These are phyloP conservation scores for Paedocypris micromegethes DNA, from an alignment of 2,797 vertebrate genomes.

Conservation along the genomic window DNA sequence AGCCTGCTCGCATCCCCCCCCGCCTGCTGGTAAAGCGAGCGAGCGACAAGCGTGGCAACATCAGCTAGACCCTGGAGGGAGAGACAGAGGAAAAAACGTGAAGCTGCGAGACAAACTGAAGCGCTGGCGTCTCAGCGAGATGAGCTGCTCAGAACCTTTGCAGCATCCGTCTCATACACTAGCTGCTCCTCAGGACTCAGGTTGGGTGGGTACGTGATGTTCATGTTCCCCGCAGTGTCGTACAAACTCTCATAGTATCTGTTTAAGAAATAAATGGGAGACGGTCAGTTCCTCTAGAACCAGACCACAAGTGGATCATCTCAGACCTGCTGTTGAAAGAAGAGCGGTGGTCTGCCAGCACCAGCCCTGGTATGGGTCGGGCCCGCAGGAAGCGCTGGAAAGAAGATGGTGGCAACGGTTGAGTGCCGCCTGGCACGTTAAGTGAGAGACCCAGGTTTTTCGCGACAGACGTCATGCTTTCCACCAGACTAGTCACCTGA, in stretches of 20 bases:
- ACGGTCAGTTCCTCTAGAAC: background rate
- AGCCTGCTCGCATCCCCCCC: constrained; percentile 62
- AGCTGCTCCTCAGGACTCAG: constrained; percentile 76
- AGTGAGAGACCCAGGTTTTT: constrained; percentile 47
- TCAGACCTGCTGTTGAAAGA: constrained; percentile 75
- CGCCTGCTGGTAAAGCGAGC: constrained; percentile 77
- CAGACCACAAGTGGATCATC: background rate
- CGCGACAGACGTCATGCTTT: constrained; percentile 47
- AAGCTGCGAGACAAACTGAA: background rate
- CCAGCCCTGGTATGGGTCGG: constrained; percentile 76
- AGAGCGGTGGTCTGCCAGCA: constrained; percentile 75
- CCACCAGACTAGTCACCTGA: constrained; percentile 70
- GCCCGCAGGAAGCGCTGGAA: constrained; percentile 88
- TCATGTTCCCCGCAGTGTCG: constrained; percentile 76
- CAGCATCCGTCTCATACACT: constrained; percentile 71
- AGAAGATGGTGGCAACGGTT: constrained; percentile 86
- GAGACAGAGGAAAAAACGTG: background rate
- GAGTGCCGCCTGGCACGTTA: constrained; percentile 53
- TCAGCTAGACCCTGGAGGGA: constrained; percentile 72
- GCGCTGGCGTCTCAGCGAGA: no score
- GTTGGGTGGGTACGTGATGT: constrained; percentile 68
- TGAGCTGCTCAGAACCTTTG: constrained; percentile 64
- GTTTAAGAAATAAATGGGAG: constrained; percentile 6
- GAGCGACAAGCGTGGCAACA: constrained; percentile 80
- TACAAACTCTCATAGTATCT: constrained; percentile 90